Evolutionary conservation across 2,888 invertebrate species (phyloP).

Genomic region (Polyommatus icarus): DNA sequence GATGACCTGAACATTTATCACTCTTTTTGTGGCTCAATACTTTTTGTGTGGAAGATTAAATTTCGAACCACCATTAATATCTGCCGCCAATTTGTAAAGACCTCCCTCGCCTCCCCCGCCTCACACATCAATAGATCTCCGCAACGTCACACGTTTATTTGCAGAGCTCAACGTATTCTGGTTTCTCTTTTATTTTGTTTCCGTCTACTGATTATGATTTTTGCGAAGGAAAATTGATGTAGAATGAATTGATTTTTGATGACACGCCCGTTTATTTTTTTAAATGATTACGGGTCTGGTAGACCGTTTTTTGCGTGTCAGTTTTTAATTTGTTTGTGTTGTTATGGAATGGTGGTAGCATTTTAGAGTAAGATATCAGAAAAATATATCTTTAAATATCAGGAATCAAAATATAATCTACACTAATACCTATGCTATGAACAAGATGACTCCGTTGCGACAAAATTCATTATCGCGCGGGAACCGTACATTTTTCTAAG

Average conservation of each 20-base stretch:
- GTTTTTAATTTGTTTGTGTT: constrained; percentile 1
- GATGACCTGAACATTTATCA: constrained; percentile 71
- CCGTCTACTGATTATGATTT: constrained; percentile 77
- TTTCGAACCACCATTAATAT: constrained; percentile 77
- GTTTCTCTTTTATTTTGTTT: constrained; percentile 61
- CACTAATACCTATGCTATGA: too few species aligned
- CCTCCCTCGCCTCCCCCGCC: constrained; percentile 42
- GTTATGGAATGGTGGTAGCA: not conserved
- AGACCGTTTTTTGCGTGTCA: constrained; percentile 5
- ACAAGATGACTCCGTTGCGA: too few species aligned
- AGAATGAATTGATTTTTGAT: constrained; percentile 62
- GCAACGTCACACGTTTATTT: constrained; percentile 36
- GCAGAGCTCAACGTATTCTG: constrained; percentile 47
- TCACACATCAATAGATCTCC: constrained; percentile 21
- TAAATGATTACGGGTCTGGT: constrained; percentile 23
- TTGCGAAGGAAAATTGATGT: constrained; percentile 57
- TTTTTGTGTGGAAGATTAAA: constrained; percentile 78
- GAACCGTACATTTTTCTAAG: too few species aligned
- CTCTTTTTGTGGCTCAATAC: constrained; percentile 77
- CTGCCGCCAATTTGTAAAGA: constrained; percentile 52
- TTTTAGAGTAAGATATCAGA: not conserved
- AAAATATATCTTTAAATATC: too few species aligned
- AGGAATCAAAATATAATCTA: too few species aligned
- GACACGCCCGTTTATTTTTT: constrained; percentile 43
- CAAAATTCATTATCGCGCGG: too few species aligned